Evolutionary conservation across 2,888 invertebrate species (phyloP).

Genomic region (Lepidocyrtoides sp.): DNA sequence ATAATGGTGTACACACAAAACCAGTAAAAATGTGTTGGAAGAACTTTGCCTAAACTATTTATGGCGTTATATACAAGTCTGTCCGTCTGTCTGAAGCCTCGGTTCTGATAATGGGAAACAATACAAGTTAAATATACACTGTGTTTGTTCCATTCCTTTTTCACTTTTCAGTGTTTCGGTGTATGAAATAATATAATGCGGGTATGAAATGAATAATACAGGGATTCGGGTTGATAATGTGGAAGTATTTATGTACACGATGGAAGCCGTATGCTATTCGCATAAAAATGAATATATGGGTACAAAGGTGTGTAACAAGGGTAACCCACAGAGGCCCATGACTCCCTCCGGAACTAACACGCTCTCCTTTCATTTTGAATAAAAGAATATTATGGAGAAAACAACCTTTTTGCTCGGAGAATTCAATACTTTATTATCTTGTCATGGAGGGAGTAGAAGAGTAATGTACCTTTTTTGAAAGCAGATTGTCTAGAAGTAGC

Average conservation of each 20-base stretch:
- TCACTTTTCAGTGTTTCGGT: too few species aligned
- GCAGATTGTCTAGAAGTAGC: neutral
- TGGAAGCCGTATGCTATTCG: too few species aligned
- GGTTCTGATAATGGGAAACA: too few species aligned
- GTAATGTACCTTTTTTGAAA: slow-evolving; percentile 15
- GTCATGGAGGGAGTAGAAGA: slow-evolving; percentile 17
- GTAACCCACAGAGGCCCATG: neutral
- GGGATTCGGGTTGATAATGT: too few species aligned
- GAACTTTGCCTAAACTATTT: slow-evolving; percentile 54
- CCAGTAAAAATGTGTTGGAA: slow-evolving; percentile 41
- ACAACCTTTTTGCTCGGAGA: slow-evolving; percentile 38
- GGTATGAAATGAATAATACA: too few species aligned
- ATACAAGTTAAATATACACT: too few species aligned
- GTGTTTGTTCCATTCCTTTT: too few species aligned
- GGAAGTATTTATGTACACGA: too few species aligned
- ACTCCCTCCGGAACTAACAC: slow-evolving; percentile 14
- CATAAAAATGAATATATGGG: too few species aligned
- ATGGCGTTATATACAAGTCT: neutral
- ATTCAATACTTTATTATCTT: slow-evolving; percentile 66
- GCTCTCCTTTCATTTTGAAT: neutral
- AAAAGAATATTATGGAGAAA: slow-evolving; percentile 1
- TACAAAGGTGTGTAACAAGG: neutral
- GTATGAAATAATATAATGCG: too few species aligned
- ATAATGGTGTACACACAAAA: slow-evolving; percentile 42
- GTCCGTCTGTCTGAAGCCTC: neutral